A percentile compares a stretch with the other conserved stretches of the same genome.
Conservation (phyloP, 2,888 invertebrate genomes). For the Ophion costatus region DNA sequence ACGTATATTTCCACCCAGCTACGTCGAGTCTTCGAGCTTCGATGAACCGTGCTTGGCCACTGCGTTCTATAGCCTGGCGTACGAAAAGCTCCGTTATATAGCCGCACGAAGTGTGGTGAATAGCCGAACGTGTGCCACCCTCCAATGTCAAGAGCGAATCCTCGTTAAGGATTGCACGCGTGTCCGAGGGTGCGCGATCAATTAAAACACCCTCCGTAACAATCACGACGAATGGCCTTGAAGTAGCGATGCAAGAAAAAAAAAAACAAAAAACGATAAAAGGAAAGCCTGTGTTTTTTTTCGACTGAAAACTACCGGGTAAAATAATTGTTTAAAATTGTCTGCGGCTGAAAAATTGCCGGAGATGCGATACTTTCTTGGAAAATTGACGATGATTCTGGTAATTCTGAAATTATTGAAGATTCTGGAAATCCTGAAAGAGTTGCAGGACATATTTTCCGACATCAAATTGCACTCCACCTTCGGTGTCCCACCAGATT, state of each 20-base stretch:
- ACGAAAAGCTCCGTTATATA: too few relatives aligned
- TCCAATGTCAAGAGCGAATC: slow-evolving; percentile 7
- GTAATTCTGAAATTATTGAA: too few relatives aligned
- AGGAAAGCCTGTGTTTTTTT: too few relatives aligned
- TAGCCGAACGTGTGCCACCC: slow-evolving; percentile 4
- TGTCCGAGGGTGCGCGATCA: slow-evolving; percentile 7
- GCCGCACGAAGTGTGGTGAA: background rate
- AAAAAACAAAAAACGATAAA: too few relatives aligned
- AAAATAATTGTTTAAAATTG: too few relatives aligned
- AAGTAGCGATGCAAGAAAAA: too few relatives aligned
- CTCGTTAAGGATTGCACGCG: slow-evolving; percentile 39
- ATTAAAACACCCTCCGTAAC: slow-evolving; percentile 1
- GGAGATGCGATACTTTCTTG: background rate
- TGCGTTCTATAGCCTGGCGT: background rate
- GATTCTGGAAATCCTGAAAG: too few relatives aligned
- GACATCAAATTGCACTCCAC: too few relatives aligned
- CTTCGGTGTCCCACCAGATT: too few relatives aligned
- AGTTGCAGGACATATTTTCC: too few relatives aligned
- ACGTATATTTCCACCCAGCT: too few relatives aligned
- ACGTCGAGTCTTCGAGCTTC: background rate
- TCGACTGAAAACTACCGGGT: too few relatives aligned
- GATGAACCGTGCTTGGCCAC: slow-evolving; percentile 3
- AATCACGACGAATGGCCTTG: background rate
- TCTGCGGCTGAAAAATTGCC: background rate
- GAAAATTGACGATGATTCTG: background rate